Percentiles rank a stretch among this genome's conserved stretches.
Evolutionary conservation across 1,140 invertebrate species (phyloP).

Genomic region (Dreissena rostriformis): DNA sequence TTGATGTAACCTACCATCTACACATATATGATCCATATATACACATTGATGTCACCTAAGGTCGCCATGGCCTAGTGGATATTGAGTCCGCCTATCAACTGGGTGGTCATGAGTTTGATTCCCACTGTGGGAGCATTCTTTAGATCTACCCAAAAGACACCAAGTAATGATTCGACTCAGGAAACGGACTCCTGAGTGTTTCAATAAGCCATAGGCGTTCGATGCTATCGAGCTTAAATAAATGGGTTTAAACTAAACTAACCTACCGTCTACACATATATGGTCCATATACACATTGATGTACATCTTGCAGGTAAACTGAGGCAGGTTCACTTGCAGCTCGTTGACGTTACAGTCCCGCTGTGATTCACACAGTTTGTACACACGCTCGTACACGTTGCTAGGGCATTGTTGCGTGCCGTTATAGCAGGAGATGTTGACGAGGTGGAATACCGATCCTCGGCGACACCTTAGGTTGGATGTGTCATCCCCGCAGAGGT

Average conservation of each 20-base stretch:
- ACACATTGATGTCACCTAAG: constrained; percentile 13
- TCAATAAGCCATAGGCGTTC: no score
- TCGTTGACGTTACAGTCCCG: constrained; percentile 7
- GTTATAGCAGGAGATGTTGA: constrained; percentile 25
- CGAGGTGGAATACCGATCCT: constrained; percentile 29
- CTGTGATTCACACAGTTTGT: constrained; percentile 30
- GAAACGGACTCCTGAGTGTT: no score
- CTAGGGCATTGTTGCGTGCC: constrained; percentile 28
- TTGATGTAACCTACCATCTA: constrained; percentile 36
- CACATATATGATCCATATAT: constrained; percentile 46
- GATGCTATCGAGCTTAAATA: neutral
- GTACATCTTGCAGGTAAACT: constrained; percentile 22
- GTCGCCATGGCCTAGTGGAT: no score
- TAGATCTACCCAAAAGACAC: no score
- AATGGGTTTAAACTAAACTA: neutral
- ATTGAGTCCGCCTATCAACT: no score
- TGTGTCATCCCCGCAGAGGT: constrained; percentile 33
- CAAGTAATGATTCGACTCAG: no score
- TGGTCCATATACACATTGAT: constrained; percentile 51
- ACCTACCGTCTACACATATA: constrained; percentile 45
- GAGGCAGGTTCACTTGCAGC: constrained; percentile 4
- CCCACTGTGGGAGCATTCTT: no score
- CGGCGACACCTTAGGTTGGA: constrained; percentile 34
- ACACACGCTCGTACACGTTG: constrained; percentile 6
- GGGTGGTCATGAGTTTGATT: no score